A percentile compares a stretch with the other conserved stretches of the same genome.
Conservation (phyloP, 1,140 invertebrate genomes). For the Teleogryllus occipitalis region DNA sequence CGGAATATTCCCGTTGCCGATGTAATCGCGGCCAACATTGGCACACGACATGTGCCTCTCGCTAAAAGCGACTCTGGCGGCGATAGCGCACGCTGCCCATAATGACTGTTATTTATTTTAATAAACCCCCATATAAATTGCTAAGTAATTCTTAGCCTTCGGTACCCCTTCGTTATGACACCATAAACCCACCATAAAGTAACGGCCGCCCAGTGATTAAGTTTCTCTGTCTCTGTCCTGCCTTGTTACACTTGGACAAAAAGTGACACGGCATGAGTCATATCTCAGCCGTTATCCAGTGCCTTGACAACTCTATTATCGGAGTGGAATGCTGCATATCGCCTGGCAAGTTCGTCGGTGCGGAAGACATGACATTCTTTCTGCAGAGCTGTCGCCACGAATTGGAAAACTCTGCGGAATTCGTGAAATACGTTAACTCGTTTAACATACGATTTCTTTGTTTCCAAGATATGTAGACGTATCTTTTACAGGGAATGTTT, state of each 20-base stretch:
- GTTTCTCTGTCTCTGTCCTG: neutral
- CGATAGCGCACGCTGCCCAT: neutral
- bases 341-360: neutral
- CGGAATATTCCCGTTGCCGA: neutral
- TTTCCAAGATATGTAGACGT: neutral
- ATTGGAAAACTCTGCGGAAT: neutral
- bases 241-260: neutral
- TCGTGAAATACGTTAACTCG: neutral
- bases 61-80: neutral
- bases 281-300: neutral
- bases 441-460: neutral
- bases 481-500: neutral
- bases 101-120: neutral
- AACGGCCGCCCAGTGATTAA: no score
- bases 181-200: neutral
- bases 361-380: neutral
- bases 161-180: neutral
- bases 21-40: neutral
- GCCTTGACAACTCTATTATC: neutral
- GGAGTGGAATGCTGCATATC: neutral
- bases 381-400: neutral
- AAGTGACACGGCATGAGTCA: neutral
- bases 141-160: neutral
- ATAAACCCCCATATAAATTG: constrained; percentile 1
- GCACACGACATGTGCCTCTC: neutral